Evolutionary conservation across 2,113 vertebrate species (phyloP), one percentile per base, ranked within the genome.

Genomic region (Varanus komodoensis): DNA sequence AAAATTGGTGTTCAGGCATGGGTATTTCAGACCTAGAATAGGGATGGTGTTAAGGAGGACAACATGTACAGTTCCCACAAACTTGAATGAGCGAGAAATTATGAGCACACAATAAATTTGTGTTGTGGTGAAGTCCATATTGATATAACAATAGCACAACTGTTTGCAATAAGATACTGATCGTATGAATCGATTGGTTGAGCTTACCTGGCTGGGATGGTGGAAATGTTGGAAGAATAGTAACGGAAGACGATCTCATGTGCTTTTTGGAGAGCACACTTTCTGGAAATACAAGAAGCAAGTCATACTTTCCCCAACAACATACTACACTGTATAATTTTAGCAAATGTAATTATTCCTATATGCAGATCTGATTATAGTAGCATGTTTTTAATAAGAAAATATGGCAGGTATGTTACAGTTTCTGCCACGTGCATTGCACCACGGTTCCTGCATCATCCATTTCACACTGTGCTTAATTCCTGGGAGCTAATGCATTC

Each of bases 231-330:
- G 96, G 95, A 87, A 96, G 64, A 17, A 94, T 68, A 19, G 87
- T 96, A 93, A 97, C 97, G 64, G 96, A 97, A 64, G 94, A 97
- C 0, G 95, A 95, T 85, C 96, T 96, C 57, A 91, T 92, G 90
- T 91, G 92, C 89, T 95, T 96, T 69, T 93, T 95, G 80, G 86
- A 6, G 0, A 91, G 48, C 23, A 21, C 0, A 61, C 52, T 87
- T 86, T 82, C 96, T 97, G 91, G 92, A 96, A 96, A 90, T 15
- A 81, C 69, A 89, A 90, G 8, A 96, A 87, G 92, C 21, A 90
- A 94, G 82, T 93, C 81, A 93, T 9, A 48, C 87, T 89, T 23
- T 87, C 64, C 6, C 54, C 71, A 86, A 57, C 38, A 84, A 29
- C 32, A 91, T 61, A 52, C 44, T 90, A 74, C 61, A 17, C 3